These are phyloP conservation scores for Lates japonicus DNA, from an alignment of 2,797 vertebrate genomes.

Conservation along the genomic window DNA sequence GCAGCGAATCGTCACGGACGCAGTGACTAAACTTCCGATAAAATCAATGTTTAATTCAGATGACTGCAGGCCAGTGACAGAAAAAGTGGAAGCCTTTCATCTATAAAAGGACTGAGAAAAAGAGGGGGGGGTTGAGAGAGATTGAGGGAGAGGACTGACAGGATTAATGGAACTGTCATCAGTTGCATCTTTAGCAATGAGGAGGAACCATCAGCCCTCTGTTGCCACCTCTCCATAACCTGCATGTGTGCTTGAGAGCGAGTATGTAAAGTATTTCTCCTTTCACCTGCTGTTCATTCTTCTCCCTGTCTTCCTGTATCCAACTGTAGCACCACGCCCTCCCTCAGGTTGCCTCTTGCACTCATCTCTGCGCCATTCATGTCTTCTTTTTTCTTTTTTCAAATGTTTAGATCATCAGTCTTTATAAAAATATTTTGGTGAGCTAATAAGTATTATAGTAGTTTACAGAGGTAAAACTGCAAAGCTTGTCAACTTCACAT, in stretches of 20 bases:
- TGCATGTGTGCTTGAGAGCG: constrained; percentile 19
- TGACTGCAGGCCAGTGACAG: constrained; percentile 87
- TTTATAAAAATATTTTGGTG: constrained; percentile 1
- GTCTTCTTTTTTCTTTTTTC: constrained; percentile 12
- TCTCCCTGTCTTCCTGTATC: constrained; percentile 31
- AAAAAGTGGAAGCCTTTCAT: constrained; percentile 88
- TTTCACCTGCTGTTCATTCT: constrained; percentile 55
- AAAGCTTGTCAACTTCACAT: constrained; percentile 41
- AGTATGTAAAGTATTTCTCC: constrained; percentile 47
- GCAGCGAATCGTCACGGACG: constrained; percentile 69
- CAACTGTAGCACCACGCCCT: constrained; percentile 42
- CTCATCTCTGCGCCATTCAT: constrained; percentile 29
- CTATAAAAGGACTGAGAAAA: constrained; percentile 84
- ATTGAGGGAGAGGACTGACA: constrained; percentile 69
- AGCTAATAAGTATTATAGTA: constrained; percentile 11
- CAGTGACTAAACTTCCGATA: constrained; percentile 85
- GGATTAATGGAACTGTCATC: constrained; percentile 83
- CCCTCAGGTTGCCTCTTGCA: constrained; percentile 2
- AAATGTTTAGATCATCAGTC: constrained; percentile 21
- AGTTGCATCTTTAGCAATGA: constrained; percentile 79
- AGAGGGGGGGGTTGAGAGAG: constrained; percentile 51
- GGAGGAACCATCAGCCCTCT: constrained; percentile 57
- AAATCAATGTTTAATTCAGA: constrained; percentile 91
- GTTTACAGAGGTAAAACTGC: constrained; percentile 27
- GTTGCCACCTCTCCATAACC: constrained; percentile 54